Evolutionary conservation across 2,797 vertebrate species (phyloP), one percentile per base, ranked within the genome.

Genomic region (Poliocrania exsul): DNA sequence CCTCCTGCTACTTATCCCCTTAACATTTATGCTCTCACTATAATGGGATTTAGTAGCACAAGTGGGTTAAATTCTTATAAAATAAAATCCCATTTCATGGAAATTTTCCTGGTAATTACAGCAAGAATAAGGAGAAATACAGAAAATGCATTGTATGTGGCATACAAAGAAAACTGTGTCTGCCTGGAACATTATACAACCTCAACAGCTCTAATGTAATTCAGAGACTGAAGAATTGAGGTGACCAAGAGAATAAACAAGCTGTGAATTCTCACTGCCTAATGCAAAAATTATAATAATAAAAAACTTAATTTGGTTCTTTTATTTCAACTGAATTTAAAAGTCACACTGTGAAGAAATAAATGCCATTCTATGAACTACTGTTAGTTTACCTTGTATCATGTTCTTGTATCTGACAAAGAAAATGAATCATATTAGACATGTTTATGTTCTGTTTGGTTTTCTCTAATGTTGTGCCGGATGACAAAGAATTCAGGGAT

Each of bases 41-140:
- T 65, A 93, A 93, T 53, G 40, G 56, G 72, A 78, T 83, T 81
- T 50, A 91, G 31, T 35, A 90, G 61, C 40, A 72, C 14, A 89
- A 91, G 38, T 61, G 75, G 17, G 70, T 60, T 85, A 83, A 88
- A 93, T 56, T 80, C 51, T 73, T 83, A 62, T 24, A 64, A 86
- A 93, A 92, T 74, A 81, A 93, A 96, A 96, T 86, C 84, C 66
- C 26, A 89, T 95, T 92, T 96, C 65, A 92, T 65, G 69, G 87
- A 88, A 79, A 89, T 92, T 91, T 86, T 81, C 54, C 44, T 73
- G 31, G 33, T 70, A 89, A 93, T 89, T 87, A 78, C 58, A 86
- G 33, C 17, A 78, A 81, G 47, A 85, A 65, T 19, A 61, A 81
- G 23, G 15, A 91, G 33, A 75, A 86, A 88, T 64, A 91, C 18